A percentile compares a stretch with the other conserved stretches of the same genome.
phyloP scores from a whole-genome alignment of 2,797 vertebrate species.

The Cetoscarus ocellatus region DNA sequence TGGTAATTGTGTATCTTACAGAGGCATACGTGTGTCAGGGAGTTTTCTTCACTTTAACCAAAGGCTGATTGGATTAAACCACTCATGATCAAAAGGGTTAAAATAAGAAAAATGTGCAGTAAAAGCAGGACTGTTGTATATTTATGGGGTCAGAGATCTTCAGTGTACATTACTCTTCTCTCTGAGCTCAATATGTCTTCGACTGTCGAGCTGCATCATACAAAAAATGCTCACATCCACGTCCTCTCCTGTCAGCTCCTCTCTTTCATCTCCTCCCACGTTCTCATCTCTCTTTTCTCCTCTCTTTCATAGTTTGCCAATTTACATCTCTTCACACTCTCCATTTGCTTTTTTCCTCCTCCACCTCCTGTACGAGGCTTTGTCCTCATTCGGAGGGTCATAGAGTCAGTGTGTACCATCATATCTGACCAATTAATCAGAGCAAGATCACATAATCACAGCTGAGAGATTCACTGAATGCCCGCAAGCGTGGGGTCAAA shows the following conservation, averaged over 20 bases:
- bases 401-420: constrained; percentile 46
- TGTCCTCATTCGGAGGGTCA: constrained; percentile 19
- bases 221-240: constrained; percentile 29
- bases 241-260: constrained; percentile 27
- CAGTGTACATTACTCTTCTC: constrained; percentile 21
- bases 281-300: constrained; percentile 14
- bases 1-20: no score
- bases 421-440: constrained; percentile 65
- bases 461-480: constrained; percentile 49
- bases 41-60: no score
- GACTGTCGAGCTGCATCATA: constrained; percentile 22
- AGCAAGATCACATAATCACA: constrained; percentile 47
- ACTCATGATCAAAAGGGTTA: not conserved
- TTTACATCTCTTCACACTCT: constrained; percentile 39
- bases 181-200: constrained; percentile 9
- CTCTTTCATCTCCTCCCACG: constrained; percentile 21
- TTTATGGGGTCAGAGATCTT: constrained; percentile 9
- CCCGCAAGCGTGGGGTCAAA: constrained; percentile 66
- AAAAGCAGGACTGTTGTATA: not conserved
- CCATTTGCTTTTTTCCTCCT: constrained; percentile 16
- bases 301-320: constrained; percentile 48
- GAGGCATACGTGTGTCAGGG: no score
- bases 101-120: not conserved
- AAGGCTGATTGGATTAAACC: not conserved
- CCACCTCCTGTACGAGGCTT: constrained; percentile 2